Evolutionary conservation across 2,888 invertebrate species (phyloP).

Genomic region (Apamea epomidion): DNA sequence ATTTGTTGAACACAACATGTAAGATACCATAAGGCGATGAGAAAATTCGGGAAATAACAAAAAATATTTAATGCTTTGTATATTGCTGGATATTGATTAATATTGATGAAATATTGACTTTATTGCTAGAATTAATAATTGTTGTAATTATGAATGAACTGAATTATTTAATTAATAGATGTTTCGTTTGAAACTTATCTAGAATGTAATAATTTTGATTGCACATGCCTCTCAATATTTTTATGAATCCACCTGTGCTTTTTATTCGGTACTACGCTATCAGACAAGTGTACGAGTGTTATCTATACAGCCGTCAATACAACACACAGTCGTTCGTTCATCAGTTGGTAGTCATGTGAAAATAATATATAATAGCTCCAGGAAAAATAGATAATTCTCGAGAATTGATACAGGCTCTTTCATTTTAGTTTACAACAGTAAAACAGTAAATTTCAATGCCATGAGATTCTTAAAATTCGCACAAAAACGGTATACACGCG

Average conservation of each 20-base stretch:
- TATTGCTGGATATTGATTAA: conserved; percentile 59
- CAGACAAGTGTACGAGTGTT: conserved; percentile 22
- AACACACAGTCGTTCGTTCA: not conserved
- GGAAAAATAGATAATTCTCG: not conserved
- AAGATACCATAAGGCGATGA: conserved; percentile 61
- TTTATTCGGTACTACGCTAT: conserved; percentile 61
- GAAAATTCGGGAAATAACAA: conserved; percentile 70
- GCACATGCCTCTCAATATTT: conserved; percentile 62
- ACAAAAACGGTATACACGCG: conserved; percentile 17
- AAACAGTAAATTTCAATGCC: conserved; percentile 69
- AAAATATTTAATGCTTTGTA: conserved; percentile 77
- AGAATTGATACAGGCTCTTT: conserved; percentile 58
- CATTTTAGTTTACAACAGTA: conserved; percentile 82
- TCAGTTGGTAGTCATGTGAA: not conserved
- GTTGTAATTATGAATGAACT: conserved; percentile 77
- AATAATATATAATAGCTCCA: not conserved
- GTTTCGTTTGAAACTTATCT: conserved; percentile 67
- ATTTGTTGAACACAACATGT: conserved; percentile 71
- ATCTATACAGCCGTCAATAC: not conserved
- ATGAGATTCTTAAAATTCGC: conserved; percentile 77
- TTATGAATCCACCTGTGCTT: conserved; percentile 61
- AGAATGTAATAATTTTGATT: conserved; percentile 61
- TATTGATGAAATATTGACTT: conserved; percentile 63
- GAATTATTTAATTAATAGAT: conserved; percentile 71
- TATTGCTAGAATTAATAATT: conserved; percentile 65